Percentiles rank a stretch among this genome's conserved stretches.
phyloP scores from a whole-genome alignment of 2,888 invertebrate species.

The Nemoura dubitans region DNA sequence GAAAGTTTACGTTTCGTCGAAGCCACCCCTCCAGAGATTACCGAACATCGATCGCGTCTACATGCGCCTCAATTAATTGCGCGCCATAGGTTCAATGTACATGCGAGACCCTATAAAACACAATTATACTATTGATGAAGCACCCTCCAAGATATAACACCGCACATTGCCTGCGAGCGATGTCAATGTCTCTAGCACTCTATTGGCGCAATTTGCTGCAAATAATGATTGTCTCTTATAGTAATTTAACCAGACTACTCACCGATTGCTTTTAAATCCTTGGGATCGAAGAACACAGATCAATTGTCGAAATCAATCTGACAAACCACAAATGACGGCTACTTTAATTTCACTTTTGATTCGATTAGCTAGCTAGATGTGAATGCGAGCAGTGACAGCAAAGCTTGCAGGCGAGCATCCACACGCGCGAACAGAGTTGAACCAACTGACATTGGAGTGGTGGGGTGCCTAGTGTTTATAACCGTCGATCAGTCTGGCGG shows the following conservation, averaged over 20 bases:
- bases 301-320: not conserved
- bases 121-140: not conserved
- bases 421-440: not conserved
- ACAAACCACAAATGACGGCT: not conserved
- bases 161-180: not conserved
- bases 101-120: not conserved
- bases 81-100: not conserved
- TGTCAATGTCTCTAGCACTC: not conserved
- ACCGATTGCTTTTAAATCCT: not conserved
- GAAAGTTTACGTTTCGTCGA: not conserved
- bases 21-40: not conserved
- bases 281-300: not conserved
- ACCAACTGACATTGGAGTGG: conserved; percentile 7
- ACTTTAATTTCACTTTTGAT: not conserved
- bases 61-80: not conserved
- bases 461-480: not conserved
- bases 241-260: not conserved
- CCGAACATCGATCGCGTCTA: not conserved
- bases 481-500: not conserved
- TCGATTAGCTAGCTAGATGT: not conserved
- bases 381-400: not conserved
- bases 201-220: not conserved
- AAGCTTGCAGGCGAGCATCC: not conserved
- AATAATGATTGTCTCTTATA: not conserved
- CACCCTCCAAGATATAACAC: not conserved